Percentiles rank a stretch among this genome's conserved stretches.
phyloP scores from a whole-genome alignment of 1,140 invertebrate genomes.

The Gonioctena quinquepunctata region DNA sequence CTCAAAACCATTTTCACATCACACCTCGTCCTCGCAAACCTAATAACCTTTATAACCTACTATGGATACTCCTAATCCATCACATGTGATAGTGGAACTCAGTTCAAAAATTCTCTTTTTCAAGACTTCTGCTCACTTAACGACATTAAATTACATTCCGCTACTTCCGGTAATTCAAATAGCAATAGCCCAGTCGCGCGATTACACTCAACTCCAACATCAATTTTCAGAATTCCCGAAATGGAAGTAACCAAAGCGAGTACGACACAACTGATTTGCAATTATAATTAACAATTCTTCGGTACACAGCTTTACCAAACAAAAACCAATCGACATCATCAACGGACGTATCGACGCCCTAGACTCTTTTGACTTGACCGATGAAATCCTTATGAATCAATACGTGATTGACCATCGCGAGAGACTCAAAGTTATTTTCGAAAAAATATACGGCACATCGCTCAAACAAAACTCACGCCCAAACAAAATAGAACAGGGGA shows the following conservation, averaged over 20 bases:
- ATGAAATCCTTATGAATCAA: constrained; percentile 18
- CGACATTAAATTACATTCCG: constrained; percentile 24
- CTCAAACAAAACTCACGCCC: neutral
- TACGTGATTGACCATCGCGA: neutral
- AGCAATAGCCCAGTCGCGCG: constrained; percentile 21
- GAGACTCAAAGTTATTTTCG: neutral
- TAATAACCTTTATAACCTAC: constrained; percentile 1
- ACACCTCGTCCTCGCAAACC: neutral
- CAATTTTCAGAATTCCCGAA: neutral
- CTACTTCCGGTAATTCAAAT: constrained; percentile 18
- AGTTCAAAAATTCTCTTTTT: constrained; percentile 17
- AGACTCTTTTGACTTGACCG: constrained; percentile 9
- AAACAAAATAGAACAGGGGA: constrained; percentile 3
- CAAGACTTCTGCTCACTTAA: constrained; percentile 18
- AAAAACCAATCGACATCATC: constrained; percentile 12
- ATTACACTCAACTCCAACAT: constrained; percentile 20
- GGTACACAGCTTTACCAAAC: neutral
- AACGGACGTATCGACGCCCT: neutral
- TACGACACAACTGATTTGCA: neutral
- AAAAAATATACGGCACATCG: constrained; percentile 2
- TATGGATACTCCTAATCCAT: constrained; percentile 11
- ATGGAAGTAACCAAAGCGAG: neutral
- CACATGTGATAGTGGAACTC: constrained; percentile 13
- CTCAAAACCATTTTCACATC: neutral
- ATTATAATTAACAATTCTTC: neutral